Evolutionary conservation across 2,113 vertebrate genomes (phyloP).

Genomic region (Lucifuga dentata): DNA sequence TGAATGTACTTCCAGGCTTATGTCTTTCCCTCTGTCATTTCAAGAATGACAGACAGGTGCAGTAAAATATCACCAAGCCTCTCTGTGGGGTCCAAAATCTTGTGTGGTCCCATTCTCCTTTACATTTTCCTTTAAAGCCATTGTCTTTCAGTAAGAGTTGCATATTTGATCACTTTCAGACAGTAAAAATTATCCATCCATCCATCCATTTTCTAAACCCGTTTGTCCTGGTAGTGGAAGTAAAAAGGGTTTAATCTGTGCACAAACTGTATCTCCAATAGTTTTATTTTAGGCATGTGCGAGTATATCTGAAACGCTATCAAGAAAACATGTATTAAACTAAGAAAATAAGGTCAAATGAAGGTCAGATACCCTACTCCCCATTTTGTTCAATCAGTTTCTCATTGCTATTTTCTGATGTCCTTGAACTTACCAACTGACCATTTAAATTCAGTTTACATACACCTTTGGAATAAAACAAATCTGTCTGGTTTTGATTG

Average conservation of each 20-base stretch:
- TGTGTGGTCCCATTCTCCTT: background rate
- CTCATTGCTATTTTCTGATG: background rate
- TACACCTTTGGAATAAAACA: background rate
- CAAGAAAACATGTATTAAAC: no score
- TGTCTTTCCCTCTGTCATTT: conserved; percentile 41
- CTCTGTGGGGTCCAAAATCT: conserved; percentile 6
- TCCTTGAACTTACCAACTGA: conserved; percentile 15
- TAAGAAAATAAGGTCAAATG: background rate
- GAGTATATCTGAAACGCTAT: no score
- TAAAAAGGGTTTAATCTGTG: no score
- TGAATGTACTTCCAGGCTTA: background rate
- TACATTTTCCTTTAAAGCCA: conserved; percentile 11
- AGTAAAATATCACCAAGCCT: conserved; percentile 11
- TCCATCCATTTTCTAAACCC: no score
- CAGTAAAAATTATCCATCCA: no score
- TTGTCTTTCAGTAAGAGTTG: background rate
- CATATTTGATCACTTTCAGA: background rate
- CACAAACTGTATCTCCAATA: no score
- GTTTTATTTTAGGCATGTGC: background rate
- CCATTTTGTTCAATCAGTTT: conserved; percentile 5
- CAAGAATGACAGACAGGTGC: conserved; percentile 46
- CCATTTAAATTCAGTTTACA: conserved; percentile 13
- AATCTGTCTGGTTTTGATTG: conserved; percentile 13
- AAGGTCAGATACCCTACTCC: background rate
- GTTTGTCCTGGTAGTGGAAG: no score